Evolutionary conservation across 23 tunicate species (phyloP).

Genomic region (Corella eumyota): DNA sequence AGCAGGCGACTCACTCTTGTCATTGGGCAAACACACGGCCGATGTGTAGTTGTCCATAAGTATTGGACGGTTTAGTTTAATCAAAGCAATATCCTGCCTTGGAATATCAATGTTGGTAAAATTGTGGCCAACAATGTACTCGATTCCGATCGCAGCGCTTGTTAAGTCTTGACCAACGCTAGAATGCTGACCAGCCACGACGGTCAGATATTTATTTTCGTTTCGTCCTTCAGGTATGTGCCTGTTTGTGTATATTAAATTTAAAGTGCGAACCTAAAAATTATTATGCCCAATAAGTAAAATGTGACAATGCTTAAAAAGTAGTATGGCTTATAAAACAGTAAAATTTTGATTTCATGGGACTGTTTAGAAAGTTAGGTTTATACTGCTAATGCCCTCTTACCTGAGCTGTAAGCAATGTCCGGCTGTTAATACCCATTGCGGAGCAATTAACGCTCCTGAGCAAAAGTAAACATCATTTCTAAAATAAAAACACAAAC

Average conservation of each 20-base stretch:
- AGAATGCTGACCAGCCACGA: conserved; percentile 40
- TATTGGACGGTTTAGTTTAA: conserved; percentile 28
- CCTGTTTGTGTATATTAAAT: no score
- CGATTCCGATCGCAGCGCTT: conserved; percentile 10
- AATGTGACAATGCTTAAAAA: no score
- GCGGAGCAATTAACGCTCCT: conserved; percentile 57
- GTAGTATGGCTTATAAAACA: no score
- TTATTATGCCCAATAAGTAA: no score
- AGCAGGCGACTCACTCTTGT: conserved; percentile 30
- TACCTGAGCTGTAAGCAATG: conserved; percentile 60
- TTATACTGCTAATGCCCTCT: no score
- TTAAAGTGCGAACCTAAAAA: no score
- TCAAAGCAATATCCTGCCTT: conserved; percentile 55
- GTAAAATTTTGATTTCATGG: no score
- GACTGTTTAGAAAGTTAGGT: no score
- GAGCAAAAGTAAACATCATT: conserved; percentile 42
- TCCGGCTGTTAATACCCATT: conserved; percentile 84
- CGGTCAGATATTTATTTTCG: conserved; percentile 36
- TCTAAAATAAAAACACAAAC: conserved; percentile 29
- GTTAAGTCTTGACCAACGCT: conserved; percentile 11
- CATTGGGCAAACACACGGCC: conserved; percentile 50
- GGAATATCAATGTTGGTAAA: conserved; percentile 55
- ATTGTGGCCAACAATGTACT: conserved; percentile 10
- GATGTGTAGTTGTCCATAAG: conserved; percentile 4
- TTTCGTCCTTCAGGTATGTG: conserved; percentile 10